Base-by-base conservation (phyloP, 2,888 invertebrate genomes). In the Heteromurus nitidus region DNA sequence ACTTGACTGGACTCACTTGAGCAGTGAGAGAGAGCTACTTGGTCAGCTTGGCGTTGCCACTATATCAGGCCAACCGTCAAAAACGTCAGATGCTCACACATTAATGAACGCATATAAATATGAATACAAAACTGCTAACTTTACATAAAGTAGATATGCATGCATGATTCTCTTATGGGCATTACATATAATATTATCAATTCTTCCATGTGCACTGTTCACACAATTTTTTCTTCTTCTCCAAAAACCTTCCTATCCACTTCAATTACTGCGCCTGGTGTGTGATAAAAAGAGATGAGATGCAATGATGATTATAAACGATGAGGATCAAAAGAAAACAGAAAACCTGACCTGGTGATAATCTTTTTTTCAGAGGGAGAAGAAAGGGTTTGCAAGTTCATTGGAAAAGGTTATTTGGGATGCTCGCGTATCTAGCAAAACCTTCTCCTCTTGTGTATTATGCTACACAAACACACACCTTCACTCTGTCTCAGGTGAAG, bases 51-150 rank as follows among this genome's bases (percentile, higher is more conserved):
- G 58, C 67, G 42, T 55, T 31, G 26, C 47, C 58, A 47, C 5
- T 13, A 50, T 31, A 31, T 2, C n/a, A 64, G 36, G 70, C 62
- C 64, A 79, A 79, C 77, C 77, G 77, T 79, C 77, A 79, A 79
- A 70, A 79, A 20, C 50, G 62, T 70, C 64, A 55, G 69, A 79
- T 60, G 69, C 53, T 55, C 68, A 47, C 55, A 76, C 60, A 47
- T 50, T 18, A 75, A 47, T 76, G 24, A 22, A 36, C 65, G 44
- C 20, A 55, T 74, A 3, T 65, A n/a, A 50, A n/a, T n/a, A n/a
- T n/a, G n/a, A n/a, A n/a, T n/a, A n/a, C n/a, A n/a, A n/a, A n/a
- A n/a, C n/a, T n/a, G n/a, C n/a, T n/a, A n/a, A n/a, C n/a, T n/a
- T n/a, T n/a, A n/a, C n/a, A n/a, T n/a, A n/a, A n/a, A n/a, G n/a